Base-by-base conservation (phyloP, 2,797 vertebrate genomes). In the Holocentrus rufus region DNA sequence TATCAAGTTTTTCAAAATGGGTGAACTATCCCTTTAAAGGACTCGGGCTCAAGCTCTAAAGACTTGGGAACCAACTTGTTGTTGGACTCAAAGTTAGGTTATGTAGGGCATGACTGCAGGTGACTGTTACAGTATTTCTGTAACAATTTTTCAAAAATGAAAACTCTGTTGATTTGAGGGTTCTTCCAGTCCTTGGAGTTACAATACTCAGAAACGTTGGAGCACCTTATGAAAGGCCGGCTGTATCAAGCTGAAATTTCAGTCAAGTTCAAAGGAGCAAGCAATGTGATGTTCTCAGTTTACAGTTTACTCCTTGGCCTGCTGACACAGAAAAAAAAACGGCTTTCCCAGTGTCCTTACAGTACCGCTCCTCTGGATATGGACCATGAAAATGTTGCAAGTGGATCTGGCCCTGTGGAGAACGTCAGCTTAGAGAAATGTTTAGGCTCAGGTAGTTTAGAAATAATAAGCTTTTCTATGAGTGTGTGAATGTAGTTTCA, bases 241-340 rank as follows among this genome's bases (percentile, higher is more conserved):
- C 15, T 49, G 46, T 66, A 27, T 31, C 56, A 66, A 42, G 49
- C n/a, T 56, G 5, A 49, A 34, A 17, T 55, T 27, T 63, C 62
- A 20, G 49, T 57, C 42, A 46, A 65, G 54, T 74, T 74, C 64
- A 74, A 39, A 39, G 57, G 31, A 50, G 27, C 46, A 34, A 66
- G 52, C 49, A 25, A 23, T 62, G 31, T 20, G 30, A 34, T 30
- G 18, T 18, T 75, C 63, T 77, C 57, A 11, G 14, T 20, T 79
- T 68, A 70, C 75, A 54, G 54, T 44, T 22, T 15, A 63, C 47
- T 30, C 27, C 44, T 67, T 58, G 34, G 34, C n/a, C 7, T 15
- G 39, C 49, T 64, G 57, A 55, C 20, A 30, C 54, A 0, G 31
- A 53, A 58, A 22, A 55, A 42, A 15, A 52, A 39, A 1, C 31